These are phyloP conservation scores for Brachionichthys hirsutus DNA, from an alignment of 2,113 vertebrate genomes.

Conservation along the genomic window DNA sequence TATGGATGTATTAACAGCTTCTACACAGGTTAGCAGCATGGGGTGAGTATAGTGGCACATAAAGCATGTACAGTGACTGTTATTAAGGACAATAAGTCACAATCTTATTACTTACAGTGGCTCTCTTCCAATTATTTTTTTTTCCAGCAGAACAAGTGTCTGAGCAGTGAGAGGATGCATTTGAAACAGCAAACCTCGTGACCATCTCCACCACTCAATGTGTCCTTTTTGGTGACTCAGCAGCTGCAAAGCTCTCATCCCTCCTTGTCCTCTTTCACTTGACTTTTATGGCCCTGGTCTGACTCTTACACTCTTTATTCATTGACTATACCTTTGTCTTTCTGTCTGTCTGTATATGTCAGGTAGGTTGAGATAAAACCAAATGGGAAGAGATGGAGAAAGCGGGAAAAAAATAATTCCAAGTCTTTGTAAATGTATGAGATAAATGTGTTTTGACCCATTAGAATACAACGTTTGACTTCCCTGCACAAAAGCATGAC, in stretches of 20 bases:
- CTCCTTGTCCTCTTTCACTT: slow-evolving; percentile 16
- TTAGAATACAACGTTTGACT: slow-evolving; percentile 23
- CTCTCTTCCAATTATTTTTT: slow-evolving; percentile 8
- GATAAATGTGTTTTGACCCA: slow-evolving; percentile 16
- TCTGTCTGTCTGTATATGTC: no score
- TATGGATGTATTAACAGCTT: slow-evolving; percentile 14
- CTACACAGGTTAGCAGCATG: slow-evolving; percentile 4
- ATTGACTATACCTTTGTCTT: slow-evolving; percentile 1
- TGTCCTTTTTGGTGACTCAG: slow-evolving; percentile 16
- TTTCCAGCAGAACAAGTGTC: slow-evolving; percentile 41
- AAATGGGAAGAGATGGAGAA: not conserved
- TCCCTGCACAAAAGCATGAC: slow-evolving; percentile 12
- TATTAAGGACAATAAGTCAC: not conserved
- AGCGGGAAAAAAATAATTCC: slow-evolving; percentile 1
- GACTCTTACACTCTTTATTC: slow-evolving; percentile 22
- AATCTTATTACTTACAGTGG: slow-evolving; percentile 9
- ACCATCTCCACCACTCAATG: slow-evolving; percentile 50
- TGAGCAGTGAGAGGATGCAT: slow-evolving; percentile 41
- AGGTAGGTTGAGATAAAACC: not conserved
- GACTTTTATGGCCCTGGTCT: slow-evolving; percentile 10
- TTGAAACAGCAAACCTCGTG: slow-evolving; percentile 51
- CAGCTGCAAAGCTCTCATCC: slow-evolving; percentile 32
- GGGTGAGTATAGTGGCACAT: slow-evolving; percentile 17
- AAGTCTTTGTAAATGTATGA: slow-evolving; percentile 10
- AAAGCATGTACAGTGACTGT: slow-evolving; percentile 28